Evolutionary conservation across 2,797 vertebrate genomes (phyloP).

Genomic region (Notamacropus eugenii): DNA sequence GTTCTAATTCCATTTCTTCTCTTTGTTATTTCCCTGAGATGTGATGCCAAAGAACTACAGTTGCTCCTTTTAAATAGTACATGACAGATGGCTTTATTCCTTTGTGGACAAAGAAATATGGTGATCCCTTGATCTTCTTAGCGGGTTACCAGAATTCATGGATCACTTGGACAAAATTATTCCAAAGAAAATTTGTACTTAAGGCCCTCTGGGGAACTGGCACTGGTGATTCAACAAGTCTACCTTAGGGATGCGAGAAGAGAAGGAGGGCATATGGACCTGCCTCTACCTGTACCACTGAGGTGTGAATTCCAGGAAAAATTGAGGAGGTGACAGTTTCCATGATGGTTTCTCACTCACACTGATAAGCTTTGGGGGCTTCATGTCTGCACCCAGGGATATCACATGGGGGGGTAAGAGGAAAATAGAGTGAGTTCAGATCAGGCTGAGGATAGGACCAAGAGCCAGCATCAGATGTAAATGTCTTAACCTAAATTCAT

Average conservation of each 20-base stretch:
- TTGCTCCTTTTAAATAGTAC: conserved; percentile 59
- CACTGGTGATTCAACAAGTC: not conserved
- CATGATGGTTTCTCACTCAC: not conserved
- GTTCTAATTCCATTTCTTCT: conserved; percentile 42
- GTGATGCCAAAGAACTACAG: conserved; percentile 62
- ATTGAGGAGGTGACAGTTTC: not conserved
- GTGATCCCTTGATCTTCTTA: conserved; percentile 32
- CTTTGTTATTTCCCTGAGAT: conserved; percentile 72
- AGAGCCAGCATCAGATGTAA: not conserved
- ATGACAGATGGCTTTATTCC: conserved; percentile 74
- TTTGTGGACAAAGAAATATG: conserved; percentile 56
- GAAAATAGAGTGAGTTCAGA: not conserved
- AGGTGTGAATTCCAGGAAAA: not conserved
- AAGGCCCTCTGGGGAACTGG: not conserved
- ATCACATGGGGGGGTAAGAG: not conserved
- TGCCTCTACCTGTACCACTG: not conserved
- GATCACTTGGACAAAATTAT: conserved; percentile 35
- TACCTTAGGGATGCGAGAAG: not conserved
- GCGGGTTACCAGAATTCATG: conserved; percentile 57
- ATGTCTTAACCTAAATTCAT: not conserved
- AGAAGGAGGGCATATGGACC: not conserved
- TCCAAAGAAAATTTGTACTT: conserved; percentile 55
- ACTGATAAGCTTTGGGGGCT: not conserved
- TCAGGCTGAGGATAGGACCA: not conserved
- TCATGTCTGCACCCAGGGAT: not conserved